Evolutionary conservation across 2,113 vertebrate species (phyloP).

Genomic region (Ia io): DNA sequence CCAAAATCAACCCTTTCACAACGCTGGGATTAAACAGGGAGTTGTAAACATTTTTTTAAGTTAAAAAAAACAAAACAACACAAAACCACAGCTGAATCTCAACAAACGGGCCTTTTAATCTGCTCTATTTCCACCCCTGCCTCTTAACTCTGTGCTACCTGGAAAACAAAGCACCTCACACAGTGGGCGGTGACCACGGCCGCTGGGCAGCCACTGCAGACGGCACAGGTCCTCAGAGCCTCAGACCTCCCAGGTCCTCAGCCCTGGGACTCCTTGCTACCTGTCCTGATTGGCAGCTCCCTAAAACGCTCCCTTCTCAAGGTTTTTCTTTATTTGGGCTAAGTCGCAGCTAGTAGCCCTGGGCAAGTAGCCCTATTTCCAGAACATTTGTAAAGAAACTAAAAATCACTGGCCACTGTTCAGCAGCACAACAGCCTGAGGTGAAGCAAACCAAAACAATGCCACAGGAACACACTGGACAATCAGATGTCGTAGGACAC

Average conservation of each 20-base stretch:
- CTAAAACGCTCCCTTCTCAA: neutral
- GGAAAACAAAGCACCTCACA: neutral
- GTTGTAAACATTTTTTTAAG: neutral
- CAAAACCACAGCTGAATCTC: neutral
- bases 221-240: neutral
- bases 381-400: neutral
- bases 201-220: accelerated
- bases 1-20: neutral
- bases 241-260: neutral
- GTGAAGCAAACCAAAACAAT: neutral
- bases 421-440: neutral
- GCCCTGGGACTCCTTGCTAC: neutral
- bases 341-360: neutral
- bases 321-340: neutral
- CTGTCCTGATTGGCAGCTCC: neutral
- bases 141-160: neutral
- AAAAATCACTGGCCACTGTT: neutral
- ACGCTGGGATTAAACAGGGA: neutral
- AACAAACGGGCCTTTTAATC: neutral
- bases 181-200: neutral
- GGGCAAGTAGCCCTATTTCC: neutral
- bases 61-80: neutral
- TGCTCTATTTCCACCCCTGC: neutral
- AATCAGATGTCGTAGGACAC: neutral
- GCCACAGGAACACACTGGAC: neutral